Percentiles rank a stretch among this genome's conserved stretches.
These are phyloP conservation scores for Polyommatus icarus DNA, from an alignment of 2,888 invertebrate genomes.

Conservation along the genomic window DNA sequence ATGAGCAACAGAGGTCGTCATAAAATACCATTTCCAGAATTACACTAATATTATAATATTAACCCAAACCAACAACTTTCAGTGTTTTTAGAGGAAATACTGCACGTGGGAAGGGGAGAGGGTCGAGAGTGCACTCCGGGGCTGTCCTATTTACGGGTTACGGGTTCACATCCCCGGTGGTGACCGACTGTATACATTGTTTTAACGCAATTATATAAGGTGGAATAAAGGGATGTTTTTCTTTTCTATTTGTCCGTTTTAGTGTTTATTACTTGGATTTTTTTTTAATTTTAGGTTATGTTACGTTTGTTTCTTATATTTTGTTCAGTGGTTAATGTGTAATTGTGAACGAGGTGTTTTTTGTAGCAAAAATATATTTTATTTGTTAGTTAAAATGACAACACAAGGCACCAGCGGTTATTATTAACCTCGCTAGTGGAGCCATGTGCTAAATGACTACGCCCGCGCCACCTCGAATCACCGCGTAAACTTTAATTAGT, in stretches of 20 bases:
- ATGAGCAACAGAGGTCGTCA: not conserved
- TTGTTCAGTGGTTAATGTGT: no score
- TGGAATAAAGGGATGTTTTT: not conserved
- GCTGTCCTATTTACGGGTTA: slow-evolving; percentile 19
- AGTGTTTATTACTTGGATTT: no score
- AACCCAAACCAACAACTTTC: not conserved
- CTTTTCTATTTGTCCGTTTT: no score
- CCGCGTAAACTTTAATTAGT: no score
- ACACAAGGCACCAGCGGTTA: no score
- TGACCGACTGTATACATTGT: slow-evolving; percentile 10
- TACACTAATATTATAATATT: not conserved
- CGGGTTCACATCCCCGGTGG: slow-evolving; percentile 8
- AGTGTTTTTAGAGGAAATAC: not conserved
- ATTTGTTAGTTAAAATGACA: no score
- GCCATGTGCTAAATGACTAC: no score
- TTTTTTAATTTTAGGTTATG: no score
- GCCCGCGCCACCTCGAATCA: no score
- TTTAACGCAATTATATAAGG: not conserved
- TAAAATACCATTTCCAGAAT: not conserved
- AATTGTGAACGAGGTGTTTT: no score
- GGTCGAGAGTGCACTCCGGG: slow-evolving; percentile 15
- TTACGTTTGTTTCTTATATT: not conserved
- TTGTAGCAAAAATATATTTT: no score
- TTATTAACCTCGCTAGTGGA: no score
- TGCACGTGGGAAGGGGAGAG: not conserved